These are phyloP conservation scores for Heterodera filipjevi DNA, from an alignment of 2,888 invertebrate genomes.

Conservation along the genomic window DNA sequence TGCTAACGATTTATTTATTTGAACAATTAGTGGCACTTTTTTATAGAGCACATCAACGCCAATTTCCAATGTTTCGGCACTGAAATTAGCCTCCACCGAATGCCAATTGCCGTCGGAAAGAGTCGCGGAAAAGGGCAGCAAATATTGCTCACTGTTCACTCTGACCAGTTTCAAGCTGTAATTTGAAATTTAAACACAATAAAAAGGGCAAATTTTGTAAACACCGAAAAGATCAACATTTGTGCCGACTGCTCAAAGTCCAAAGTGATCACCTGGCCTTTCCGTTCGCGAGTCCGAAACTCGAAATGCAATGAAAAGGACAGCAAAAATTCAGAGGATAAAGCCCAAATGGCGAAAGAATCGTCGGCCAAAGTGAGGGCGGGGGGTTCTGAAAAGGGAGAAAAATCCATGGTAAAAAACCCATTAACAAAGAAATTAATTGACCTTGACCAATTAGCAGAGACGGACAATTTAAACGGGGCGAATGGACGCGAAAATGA, in stretches of 20 bases:
- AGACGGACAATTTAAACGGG: constrained; percentile 17
- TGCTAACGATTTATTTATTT: too few relatives aligned
- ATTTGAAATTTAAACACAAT: not conserved
- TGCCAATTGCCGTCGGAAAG: constrained; percentile 48
- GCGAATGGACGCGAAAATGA: constrained; percentile 48
- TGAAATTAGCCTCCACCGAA: constrained; percentile 52
- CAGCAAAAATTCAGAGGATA: constrained; percentile 39
- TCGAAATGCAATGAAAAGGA: constrained; percentile 56
- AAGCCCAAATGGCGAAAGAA: constrained; percentile 42
- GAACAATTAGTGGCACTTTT: too few relatives aligned
- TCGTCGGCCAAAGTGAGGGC: constrained; percentile 40
- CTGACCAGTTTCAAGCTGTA: constrained; percentile 58
- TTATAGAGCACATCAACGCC: constrained; percentile 52
- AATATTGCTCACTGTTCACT: constrained; percentile 46
- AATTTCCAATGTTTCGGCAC: constrained; percentile 47
- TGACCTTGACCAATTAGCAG: constrained; percentile 25
- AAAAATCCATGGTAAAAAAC: too few relatives aligned
- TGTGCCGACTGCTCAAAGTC: constrained; percentile 56
- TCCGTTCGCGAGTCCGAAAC: constrained; percentile 56
- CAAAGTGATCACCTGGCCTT: constrained; percentile 55
- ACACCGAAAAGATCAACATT: constrained; percentile 49
- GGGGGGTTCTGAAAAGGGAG: constrained; percentile 11
- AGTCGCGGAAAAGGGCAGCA: constrained; percentile 35
- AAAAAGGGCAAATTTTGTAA: not conserved
- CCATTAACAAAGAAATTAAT: too few relatives aligned